Evolutionary conservation across 2,113 vertebrate species (phyloP).

Genomic region (Neolamprologus sp.): DNA sequence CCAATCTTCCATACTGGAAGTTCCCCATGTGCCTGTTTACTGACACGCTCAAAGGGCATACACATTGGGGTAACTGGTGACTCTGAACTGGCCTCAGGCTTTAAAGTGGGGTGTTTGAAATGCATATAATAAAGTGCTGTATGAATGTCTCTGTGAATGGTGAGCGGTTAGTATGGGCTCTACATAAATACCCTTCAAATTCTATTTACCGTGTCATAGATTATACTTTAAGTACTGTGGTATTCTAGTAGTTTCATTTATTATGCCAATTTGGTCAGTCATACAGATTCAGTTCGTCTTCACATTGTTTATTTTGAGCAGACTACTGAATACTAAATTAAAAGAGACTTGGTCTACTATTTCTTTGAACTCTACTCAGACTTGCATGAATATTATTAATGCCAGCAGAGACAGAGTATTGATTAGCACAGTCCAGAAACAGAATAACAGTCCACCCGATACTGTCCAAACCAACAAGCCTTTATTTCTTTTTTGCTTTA

Average conservation of each 20-base stretch:
- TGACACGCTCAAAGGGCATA: neutral
- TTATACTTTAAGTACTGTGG: neutral
- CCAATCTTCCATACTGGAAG: neutral
- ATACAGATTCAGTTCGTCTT: neutral
- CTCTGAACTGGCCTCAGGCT: fast-evolving
- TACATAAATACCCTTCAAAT: neutral
- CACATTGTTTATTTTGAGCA: neutral
- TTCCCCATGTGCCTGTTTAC: neutral
- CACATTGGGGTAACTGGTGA: neutral
- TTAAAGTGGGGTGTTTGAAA: neutral
- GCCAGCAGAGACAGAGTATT: neutral
- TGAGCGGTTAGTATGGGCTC: neutral
- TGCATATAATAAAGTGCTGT: neutral
- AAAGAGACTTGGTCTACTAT: neutral
- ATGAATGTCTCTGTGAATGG: neutral
- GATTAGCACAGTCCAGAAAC: neutral
- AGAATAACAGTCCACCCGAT: neutral
- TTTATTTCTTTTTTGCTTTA: neutral
- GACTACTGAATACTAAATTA: neutral
- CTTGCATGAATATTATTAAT: neutral
- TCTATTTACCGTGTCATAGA: neutral
- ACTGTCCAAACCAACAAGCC: neutral
- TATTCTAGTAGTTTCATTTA: neutral
- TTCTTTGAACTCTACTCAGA: neutral
- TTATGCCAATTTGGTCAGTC: neutral